Base-by-base conservation (phyloP, 2,888 invertebrate species). In the Rapana venosa region DNA sequence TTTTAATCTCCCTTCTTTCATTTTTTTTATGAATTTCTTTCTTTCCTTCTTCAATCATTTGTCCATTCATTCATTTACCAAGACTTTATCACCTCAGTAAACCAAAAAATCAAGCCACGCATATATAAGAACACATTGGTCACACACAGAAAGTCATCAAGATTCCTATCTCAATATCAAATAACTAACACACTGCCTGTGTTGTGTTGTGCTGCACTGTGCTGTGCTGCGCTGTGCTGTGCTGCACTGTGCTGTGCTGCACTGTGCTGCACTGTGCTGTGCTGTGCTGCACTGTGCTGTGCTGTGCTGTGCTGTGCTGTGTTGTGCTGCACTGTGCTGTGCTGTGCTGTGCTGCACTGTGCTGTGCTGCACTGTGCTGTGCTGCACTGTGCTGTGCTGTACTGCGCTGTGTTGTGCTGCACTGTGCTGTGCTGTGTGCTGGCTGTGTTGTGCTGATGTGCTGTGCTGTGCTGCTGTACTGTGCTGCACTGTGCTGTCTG, bases 381-480 rank as follows among this genome's bases (percentile, higher is more conserved):
- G 20, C 35, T 79, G 77, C 32, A 17, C 35, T 79, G 79, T 17
- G 32, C 79, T 35, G 35, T 79, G 79, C 35, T 35, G 35, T 35
- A 32, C 35, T 35, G 79, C 32, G 79, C 35, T 74, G 74, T 30
- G 30, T n/a, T n/a, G n/a, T 74, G n/a, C 30, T 74, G 74, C 30
- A 2, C 30, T 17, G 20, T 79, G 35, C 35, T 79, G 35, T 35
- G 15, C 35, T 35, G 84, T 36, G n/a, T n/a, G n/a, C n/a, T n/a
- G 30, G 47, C 35, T 83, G 47, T 36, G 47, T 35, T 83, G 83
- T 36, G 47, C 83, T 83, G 35, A 17, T 35, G 83, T 36, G 83
- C 83, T 83, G 83, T 83, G 83, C 83, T 83, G 83, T 83, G 83
- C 83, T 83, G 83, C 83, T 47, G 83, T 83, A 20, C 6, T 36